Evolutionary conservation across 2,888 invertebrate genomes (phyloP).

Genomic region (Odiellus spinosus): DNA sequence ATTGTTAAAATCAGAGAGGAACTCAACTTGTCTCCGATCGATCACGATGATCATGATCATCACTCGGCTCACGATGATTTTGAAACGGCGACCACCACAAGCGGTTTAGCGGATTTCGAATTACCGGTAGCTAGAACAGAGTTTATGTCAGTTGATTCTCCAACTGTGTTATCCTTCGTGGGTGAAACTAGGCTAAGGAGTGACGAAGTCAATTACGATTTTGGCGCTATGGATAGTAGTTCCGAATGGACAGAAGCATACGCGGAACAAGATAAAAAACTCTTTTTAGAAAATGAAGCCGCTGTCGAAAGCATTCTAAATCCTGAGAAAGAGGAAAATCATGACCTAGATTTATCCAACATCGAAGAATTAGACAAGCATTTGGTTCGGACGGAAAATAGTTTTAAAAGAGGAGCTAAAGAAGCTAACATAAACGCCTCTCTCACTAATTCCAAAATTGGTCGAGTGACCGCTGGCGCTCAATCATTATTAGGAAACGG

Average conservation of each 20-base stretch:
- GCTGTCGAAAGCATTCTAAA: slow-evolving; percentile 13
- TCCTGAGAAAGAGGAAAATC: slow-evolving; percentile 6
- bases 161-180: slow-evolving; percentile 1
- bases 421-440: no score
- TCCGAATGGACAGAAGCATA: slow-evolving; percentile 14
- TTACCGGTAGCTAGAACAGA: slow-evolving; percentile 17
- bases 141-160: slow-evolving; percentile 8
- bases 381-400: slow-evolving; percentile 2
- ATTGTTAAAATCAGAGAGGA: slow-evolving; percentile 33
- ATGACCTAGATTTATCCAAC: slow-evolving; percentile 14
- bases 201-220: slow-evolving; percentile 9
- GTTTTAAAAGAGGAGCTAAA: no score
- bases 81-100: slow-evolving; percentile 12
- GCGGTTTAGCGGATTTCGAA: slow-evolving; percentile 18
- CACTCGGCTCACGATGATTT: slow-evolving; percentile 9
- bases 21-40: slow-evolving; percentile 35
- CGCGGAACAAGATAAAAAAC: slow-evolving; percentile 6
- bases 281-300: slow-evolving; percentile 11
- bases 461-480: no score
- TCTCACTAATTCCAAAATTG: no score
- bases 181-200: no score
- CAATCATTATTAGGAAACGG: no score
- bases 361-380: slow-evolving; percentile 11
- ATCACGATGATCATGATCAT: slow-evolving; percentile 13
- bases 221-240: slow-evolving; percentile 6